Percentiles rank a stretch among this genome's conserved stretches.
Evolutionary conservation across 2,888 invertebrate genomes (phyloP).

Genomic region (Tachina fera): DNA sequence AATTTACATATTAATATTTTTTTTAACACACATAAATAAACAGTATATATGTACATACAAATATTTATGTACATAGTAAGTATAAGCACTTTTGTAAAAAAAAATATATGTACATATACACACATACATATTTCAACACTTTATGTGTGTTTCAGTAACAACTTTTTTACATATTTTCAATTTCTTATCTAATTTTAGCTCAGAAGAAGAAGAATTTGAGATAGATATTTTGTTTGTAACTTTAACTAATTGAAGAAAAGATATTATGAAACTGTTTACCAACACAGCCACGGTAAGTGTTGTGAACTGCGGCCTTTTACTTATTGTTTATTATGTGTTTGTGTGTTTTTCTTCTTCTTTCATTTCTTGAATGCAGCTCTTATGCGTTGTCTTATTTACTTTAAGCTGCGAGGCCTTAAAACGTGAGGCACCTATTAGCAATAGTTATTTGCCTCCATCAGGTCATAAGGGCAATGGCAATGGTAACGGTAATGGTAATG

Average conservation of each 20-base stretch:
- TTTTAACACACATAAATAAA: not conserved
- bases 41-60: not conserved
- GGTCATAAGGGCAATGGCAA: conserved; percentile 76
- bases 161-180: not conserved
- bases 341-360: conserved; percentile 31
- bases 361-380: conserved; percentile 72
- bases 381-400: conserved; percentile 76
- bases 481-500: conserved; percentile 5
- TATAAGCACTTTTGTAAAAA: no score
- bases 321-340: conserved; percentile 11
- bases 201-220: conserved; percentile 40
- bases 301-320: conserved; percentile 5
- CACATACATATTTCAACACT: not conserved
- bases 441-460: conserved; percentile 80
- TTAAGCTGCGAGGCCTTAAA: conserved; percentile 78
- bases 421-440: conserved; percentile 82
- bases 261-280: conserved; percentile 68
- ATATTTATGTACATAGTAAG: no score
- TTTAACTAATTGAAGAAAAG: conserved; percentile 34
- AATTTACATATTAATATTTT: conserved; percentile 14
- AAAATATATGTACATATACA: not conserved
- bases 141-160: not conserved
- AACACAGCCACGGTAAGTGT: conserved; percentile 77
- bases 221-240: conserved; percentile 24
- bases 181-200: conserved; percentile 62